Evolutionary conservation across 2,888 invertebrate species (phyloP).

Genomic region (Flexamia atlantica): DNA sequence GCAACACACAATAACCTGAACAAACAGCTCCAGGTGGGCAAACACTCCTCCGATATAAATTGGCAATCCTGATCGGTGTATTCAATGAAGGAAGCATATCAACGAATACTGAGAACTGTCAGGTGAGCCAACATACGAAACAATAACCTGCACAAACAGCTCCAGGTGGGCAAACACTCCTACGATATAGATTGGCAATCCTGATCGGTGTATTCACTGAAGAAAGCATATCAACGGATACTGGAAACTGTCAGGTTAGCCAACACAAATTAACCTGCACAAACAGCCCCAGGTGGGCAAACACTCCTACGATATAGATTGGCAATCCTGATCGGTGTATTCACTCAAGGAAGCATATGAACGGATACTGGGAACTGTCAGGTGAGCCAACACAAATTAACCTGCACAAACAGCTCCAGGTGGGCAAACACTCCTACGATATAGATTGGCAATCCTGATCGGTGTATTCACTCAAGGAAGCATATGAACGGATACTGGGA

Average conservation of each 20-base stretch:
- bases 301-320: background rate
- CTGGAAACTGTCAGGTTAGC: background rate
- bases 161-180: too few relatives aligned
- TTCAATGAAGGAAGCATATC: too few relatives aligned
- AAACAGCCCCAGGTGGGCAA: slow-evolving; percentile 6
- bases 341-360: background rate
- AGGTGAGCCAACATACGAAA: too few relatives aligned
- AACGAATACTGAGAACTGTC: too few relatives aligned
- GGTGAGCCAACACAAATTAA: slow-evolving; percentile 18
- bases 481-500: too few relatives aligned
- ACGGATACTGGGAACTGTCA: background rate
- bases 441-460: slow-evolving; percentile 23
- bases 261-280: slow-evolving; percentile 7
- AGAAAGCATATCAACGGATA: background rate
- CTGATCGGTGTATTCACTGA: too few relatives aligned
- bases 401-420: slow-evolving; percentile 1
- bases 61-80: slow-evolving; percentile 14
- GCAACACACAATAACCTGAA: slow-evolving; percentile 13
- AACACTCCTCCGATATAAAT: background rate
- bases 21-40: slow-evolving; percentile 5
- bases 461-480: background rate
- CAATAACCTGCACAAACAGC: too few relatives aligned
- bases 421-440: background rate
- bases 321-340: background rate
- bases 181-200: too few relatives aligned